These are phyloP conservation scores for Collichthys lucidus DNA, from an alignment of 2,113 vertebrate genomes.

Conservation along the genomic window DNA sequence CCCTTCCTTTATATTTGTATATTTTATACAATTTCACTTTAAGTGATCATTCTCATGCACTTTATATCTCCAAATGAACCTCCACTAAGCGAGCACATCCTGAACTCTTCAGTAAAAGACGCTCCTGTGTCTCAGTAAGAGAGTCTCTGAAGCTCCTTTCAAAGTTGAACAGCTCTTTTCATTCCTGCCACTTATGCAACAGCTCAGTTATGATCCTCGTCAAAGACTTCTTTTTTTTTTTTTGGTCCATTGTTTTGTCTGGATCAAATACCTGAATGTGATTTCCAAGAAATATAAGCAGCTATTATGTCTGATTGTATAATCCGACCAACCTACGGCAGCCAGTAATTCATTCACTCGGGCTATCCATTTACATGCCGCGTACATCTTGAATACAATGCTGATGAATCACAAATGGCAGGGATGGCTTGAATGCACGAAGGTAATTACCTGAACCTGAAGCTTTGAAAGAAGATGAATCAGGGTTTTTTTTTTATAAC, in stretches of 20 bases:
- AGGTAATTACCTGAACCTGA: conserved; percentile 12
- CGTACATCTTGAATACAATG: background rate
- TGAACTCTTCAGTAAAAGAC: background rate
- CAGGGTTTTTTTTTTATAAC: background rate
- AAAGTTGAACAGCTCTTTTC: background rate
- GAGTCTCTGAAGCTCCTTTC: background rate
- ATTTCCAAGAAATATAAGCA: background rate
- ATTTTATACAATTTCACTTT: too few relatives aligned
- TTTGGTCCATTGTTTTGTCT: background rate
- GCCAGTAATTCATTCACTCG: conserved; percentile 3
- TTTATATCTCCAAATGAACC: background rate
- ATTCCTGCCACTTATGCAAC: background rate
- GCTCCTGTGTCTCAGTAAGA: background rate
- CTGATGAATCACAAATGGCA: conserved; percentile 42
- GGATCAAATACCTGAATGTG: background rate
- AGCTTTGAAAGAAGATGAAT: conserved; percentile 24
- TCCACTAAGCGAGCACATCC: background rate
- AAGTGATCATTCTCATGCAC: too few relatives aligned
- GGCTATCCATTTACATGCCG: conserved; percentile 8
- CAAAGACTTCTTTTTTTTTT: background rate
- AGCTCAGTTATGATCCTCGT: background rate
- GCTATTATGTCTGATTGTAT: conserved; percentile 26
- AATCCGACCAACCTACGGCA: background rate
- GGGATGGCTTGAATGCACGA: background rate
- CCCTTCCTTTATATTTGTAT: too few relatives aligned